A percentile compares a stretch with the other conserved stretches of the same genome.
Evolutionary conservation across 2,888 invertebrate genomes (phyloP).

Genomic region (Apotomis turbidana): DNA sequence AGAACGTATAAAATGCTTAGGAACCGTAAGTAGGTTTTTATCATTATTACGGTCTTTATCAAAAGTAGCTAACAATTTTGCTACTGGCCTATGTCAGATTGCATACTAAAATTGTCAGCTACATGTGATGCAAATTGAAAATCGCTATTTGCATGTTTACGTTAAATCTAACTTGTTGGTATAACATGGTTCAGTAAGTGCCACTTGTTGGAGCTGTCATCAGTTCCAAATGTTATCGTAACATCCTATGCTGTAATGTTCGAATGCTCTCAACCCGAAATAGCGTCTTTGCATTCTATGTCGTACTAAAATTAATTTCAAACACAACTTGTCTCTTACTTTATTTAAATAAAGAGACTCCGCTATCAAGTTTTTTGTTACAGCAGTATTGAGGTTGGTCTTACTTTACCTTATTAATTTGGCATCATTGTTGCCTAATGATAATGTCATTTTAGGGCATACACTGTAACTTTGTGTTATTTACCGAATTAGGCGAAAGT

Average conservation of each 20-base stretch:
- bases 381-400: too few species aligned
- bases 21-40: conserved; percentile 1
- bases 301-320: conserved; percentile 4
- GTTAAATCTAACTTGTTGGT: conserved; percentile 8
- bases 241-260: conserved; percentile 1
- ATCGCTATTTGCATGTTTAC: conserved; percentile 9
- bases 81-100: too few species aligned
- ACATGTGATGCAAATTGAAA: neutral
- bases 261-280: conserved; percentile 14
- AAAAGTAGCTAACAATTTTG: too few species aligned
- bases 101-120: too few species aligned
- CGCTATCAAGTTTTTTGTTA: too few species aligned
- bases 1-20: conserved; percentile 9
- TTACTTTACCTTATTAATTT: too few species aligned
- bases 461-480: too few species aligned
- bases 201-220: conserved; percentile 17
- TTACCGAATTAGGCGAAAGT: too few species aligned
- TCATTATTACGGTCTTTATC: neutral
- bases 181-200: neutral
- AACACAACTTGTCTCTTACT: neutral
- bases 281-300: conserved; percentile 19
- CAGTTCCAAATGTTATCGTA: conserved; percentile 14
- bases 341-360: neutral
- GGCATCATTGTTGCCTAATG: too few species aligned
- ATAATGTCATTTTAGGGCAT: too few species aligned